phyloP scores from a whole-genome alignment of 2,797 vertebrate species.

The Gadopsis bispinosus region DNA sequence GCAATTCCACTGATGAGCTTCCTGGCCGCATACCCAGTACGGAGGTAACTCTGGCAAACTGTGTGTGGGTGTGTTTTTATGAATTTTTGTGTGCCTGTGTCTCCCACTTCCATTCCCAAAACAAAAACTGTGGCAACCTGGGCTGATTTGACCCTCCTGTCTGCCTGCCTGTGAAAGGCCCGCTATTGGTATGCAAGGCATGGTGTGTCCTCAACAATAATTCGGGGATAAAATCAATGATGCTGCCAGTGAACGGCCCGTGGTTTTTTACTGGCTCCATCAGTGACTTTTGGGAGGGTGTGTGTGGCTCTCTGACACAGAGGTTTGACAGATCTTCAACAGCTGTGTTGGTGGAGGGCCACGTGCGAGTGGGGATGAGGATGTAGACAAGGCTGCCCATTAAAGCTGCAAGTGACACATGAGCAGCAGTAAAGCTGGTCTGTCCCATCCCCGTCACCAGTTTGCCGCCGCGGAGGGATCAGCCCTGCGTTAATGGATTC shows the following conservation, averaged over 20 bases:
- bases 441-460: conserved; percentile 68
- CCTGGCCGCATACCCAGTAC: conserved; percentile 60
- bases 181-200: conserved; percentile 80
- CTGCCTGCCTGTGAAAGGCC: conserved; percentile 52
- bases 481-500: conserved; percentile 76
- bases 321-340: conserved; percentile 83
- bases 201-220: conserved; percentile 79
- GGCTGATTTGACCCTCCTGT: conserved; percentile 68
- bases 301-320: conserved; percentile 64
- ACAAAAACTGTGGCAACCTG: conserved; percentile 54
- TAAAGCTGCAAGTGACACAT: conserved; percentile 76
- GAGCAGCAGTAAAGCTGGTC: conserved; percentile 67
- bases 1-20: conserved; percentile 79
- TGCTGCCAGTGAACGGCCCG: conserved; percentile 76
- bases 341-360: conserved; percentile 82
- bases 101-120: conserved; percentile 60
- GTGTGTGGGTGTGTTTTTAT: conserved; percentile 48
- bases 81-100: conserved; percentile 34
- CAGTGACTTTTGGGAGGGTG: conserved; percentile 73
- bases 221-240: conserved; percentile 85
- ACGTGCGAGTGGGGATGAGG: conserved; percentile 73
- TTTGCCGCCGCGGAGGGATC: conserved; percentile 54
- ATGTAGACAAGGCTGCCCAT: conserved; percentile 81
- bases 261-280: conserved; percentile 81
- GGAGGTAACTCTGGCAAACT: conserved; percentile 65